Evolutionary conservation across 30 jellyfish, hydroid and myxozoan genomes (phyloP).

Genomic region (Turritopsis dohrnii): DNA sequence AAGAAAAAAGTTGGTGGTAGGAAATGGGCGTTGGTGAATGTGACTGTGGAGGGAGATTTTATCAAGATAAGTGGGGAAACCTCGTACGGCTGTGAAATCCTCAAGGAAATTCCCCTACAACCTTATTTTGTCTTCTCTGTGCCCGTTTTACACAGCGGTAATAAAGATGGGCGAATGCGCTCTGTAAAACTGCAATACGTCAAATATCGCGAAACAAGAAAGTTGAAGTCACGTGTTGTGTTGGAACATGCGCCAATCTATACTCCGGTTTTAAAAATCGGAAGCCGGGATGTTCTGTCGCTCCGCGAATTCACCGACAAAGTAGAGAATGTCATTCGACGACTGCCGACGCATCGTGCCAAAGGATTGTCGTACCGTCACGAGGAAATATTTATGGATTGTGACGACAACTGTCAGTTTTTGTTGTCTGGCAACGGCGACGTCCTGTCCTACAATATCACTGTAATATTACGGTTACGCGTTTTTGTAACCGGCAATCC

Average conservation of each 20-base stretch:
- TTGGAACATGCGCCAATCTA: conserved; percentile 69
- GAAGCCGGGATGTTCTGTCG: conserved; percentile 36
- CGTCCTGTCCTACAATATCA: conserved; percentile 51
- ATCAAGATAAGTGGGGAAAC: conserved; percentile 31
- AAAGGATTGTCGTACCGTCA: conserved; percentile 69
- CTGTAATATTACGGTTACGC: conserved; percentile 59
- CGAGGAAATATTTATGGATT: conserved; percentile 72
- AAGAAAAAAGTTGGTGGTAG: conserved; percentile 39
- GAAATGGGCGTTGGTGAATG: conserved; percentile 67
- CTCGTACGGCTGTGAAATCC: conserved; percentile 32
- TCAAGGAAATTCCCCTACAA: conserved; percentile 65
- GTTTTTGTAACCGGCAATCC: conserved; percentile 75
- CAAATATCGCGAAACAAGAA: conserved; percentile 66
- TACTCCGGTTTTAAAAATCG: conserved; percentile 69
- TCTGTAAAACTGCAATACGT: conserved; percentile 80
- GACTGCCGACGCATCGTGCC: conserved; percentile 62
- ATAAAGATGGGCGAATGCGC: conserved; percentile 52
- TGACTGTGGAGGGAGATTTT: conserved; percentile 42
- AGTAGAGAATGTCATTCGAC: conserved; percentile 66
- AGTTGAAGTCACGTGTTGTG: conserved; percentile 30
- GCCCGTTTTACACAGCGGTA: conserved; percentile 49
- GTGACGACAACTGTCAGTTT: conserved; percentile 79
- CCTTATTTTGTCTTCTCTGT: conserved; percentile 71
- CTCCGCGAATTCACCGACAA: conserved; percentile 50
- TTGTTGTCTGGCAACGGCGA: conserved; percentile 79